A percentile compares a stretch with the other conserved stretches of the same genome.
Evolutionary conservation across 2,888 invertebrate species (phyloP).

Genomic region (Tipula vernalis): DNA sequence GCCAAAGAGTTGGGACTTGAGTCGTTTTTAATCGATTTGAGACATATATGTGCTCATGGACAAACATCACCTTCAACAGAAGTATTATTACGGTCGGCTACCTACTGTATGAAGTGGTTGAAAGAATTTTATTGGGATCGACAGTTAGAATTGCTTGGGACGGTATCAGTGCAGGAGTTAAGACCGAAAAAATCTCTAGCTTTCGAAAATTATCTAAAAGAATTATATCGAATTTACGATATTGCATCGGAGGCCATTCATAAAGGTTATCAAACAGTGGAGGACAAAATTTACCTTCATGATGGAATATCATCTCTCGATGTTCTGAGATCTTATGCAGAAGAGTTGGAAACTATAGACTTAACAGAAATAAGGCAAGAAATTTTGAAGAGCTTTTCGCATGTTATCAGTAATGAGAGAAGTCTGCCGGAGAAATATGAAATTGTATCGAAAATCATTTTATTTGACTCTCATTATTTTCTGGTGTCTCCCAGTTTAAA

Average conservation of each 20-base stretch:
- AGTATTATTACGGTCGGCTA: conserved; percentile 25
- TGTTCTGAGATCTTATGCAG: not conserved
- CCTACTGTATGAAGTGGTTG: conserved; percentile 31
- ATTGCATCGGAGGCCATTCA: conserved; percentile 23
- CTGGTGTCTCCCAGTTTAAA: not conserved
- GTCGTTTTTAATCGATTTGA: conserved; percentile 32
- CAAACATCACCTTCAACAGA: conserved; percentile 27
- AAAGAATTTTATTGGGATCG: conserved; percentile 29
- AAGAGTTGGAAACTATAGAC: not conserved
- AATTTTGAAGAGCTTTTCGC: not conserved
- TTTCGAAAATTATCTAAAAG: conserved; percentile 23
- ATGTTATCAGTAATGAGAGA: not conserved
- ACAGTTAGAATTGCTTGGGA: conserved; percentile 23
- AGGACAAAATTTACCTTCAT: conserved; percentile 14
- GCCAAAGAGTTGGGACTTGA: conserved; percentile 29
- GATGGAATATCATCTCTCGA: not conserved
- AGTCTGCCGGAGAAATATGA: not conserved
- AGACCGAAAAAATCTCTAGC: conserved; percentile 22
- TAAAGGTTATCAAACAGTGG: conserved; percentile 16
- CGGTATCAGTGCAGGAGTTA: conserved; percentile 24
- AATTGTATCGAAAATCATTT: not conserved
- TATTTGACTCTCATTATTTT: not conserved
- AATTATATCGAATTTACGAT: conserved; percentile 26
- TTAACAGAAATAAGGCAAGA: not conserved
- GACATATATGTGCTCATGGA: conserved; percentile 34